Conservation (phyloP, 2,797 vertebrate genomes). For the Lithobates sylvaticus region DNA sequence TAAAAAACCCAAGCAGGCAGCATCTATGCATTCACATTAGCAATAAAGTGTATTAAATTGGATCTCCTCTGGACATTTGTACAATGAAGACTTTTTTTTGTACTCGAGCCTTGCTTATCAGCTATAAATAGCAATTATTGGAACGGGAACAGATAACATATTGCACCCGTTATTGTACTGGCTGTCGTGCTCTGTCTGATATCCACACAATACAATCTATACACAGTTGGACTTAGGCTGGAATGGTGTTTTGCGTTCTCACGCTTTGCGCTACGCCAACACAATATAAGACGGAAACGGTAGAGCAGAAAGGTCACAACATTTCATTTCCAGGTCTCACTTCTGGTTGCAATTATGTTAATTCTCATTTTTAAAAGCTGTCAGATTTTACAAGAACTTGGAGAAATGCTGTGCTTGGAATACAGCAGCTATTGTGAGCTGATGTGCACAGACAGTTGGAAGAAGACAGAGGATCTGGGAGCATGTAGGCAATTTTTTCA, state of each 20-base stretch:
- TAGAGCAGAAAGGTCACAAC: slow-evolving; percentile 78
- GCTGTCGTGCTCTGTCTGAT: slow-evolving; percentile 8
- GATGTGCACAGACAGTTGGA: not conserved
- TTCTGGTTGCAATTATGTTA: slow-evolving; percentile 83
- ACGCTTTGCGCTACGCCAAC: slow-evolving; percentile 75
- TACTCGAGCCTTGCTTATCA: not conserved
- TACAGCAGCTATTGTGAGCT: slow-evolving; percentile 40
- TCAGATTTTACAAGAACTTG: slow-evolving; percentile 21
- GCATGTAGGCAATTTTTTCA: not conserved
- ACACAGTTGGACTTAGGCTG: slow-evolving; percentile 1
- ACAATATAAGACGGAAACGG: slow-evolving; percentile 79
- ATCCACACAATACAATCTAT: slow-evolving; percentile 21
- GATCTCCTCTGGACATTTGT: slow-evolving; percentile 26
- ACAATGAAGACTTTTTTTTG: not conserved
- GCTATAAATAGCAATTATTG: slow-evolving; percentile 39
- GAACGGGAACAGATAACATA: slow-evolving; percentile 14
- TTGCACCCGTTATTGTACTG: slow-evolving; percentile 2
- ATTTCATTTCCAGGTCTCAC: slow-evolving; percentile 82
- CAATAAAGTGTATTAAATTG: not conserved
- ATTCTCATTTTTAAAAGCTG: slow-evolving; percentile 67
- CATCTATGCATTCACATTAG: too few relatives aligned
- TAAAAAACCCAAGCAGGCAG: not conserved
- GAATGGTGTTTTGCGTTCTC: slow-evolving; percentile 68
- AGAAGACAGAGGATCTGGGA: not conserved
- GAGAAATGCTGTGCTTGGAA: not conserved